Percentiles rank a stretch among this genome's conserved stretches.
Conservation (phyloP, 1,140 invertebrate species). For the Cyclina sinensis region DNA sequence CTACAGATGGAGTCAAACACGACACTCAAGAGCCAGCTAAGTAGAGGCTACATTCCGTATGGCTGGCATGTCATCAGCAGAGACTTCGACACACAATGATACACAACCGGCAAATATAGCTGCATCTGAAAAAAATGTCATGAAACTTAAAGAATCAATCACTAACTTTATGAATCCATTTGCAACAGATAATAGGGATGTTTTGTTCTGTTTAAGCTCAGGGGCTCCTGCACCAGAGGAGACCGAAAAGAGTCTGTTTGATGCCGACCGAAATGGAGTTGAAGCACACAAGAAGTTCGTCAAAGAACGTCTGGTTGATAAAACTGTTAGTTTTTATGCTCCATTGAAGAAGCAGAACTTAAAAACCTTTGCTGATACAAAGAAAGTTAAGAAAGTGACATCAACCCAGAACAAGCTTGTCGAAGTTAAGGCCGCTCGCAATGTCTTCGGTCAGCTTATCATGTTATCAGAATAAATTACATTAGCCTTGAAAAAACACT, state of each 20-base stretch:
- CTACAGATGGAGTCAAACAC: too few species aligned
- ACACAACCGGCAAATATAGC: too few species aligned
- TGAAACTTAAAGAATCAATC: too few species aligned
- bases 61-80: too few species aligned
- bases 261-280: not conserved
- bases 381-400: not conserved
- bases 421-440: conserved; percentile 34
- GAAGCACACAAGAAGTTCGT: not conserved
- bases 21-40: too few species aligned
- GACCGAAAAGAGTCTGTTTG: not conserved
- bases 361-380: not conserved
- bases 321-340: not conserved
- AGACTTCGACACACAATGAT: too few species aligned
- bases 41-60: too few species aligned
- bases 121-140: too few species aligned
- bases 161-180: too few species aligned
- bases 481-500: conserved; percentile 38
- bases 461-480: conserved; percentile 45
- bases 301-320: not conserved
- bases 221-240: not conserved
- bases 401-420: not conserved
- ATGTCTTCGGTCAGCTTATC: conserved; percentile 52
- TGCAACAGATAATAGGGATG: not conserved
- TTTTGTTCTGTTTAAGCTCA: not conserved
- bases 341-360: not conserved